Conservation (phyloP, 2,888 invertebrate species). For the Atrina japonica region DNA sequence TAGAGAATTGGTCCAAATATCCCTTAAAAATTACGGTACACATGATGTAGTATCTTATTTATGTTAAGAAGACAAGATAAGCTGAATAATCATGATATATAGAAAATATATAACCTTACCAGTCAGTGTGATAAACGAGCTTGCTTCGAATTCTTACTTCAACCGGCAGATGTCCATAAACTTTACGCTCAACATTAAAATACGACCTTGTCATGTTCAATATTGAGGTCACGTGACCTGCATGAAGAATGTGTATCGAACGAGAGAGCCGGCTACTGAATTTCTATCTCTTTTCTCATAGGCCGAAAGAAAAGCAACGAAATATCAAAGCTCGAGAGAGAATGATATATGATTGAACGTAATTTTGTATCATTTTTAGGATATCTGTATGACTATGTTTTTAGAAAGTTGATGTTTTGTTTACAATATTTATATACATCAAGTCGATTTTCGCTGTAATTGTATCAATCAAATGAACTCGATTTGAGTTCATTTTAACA, state of each 20-base stretch:
- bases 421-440: too few species aligned
- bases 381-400: too few species aligned
- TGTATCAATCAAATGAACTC: too few species aligned
- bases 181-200: constrained; percentile 15
- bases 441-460: too few species aligned
- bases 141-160: constrained; percentile 9
- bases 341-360: too few species aligned
- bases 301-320: constrained; percentile 10
- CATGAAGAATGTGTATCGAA: constrained; percentile 15
- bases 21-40: neutral
- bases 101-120: constrained; percentile 30
- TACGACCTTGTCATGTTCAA: constrained; percentile 23
- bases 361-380: too few species aligned
- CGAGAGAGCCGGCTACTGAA: neutral
- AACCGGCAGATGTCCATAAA: constrained; percentile 24
- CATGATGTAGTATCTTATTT: neutral
- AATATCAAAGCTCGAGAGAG: neutral
- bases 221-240: constrained; percentile 28
- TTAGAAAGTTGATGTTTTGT: too few species aligned
- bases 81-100: constrained; percentile 18
- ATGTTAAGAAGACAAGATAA: neutral
- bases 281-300: constrained; percentile 13
- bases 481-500: too few species aligned
- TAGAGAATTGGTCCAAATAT: too few species aligned
- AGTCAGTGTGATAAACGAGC: constrained; percentile 22